Evolutionary conservation across 2,888 invertebrate genomes (phyloP), one percentile per base, ranked within the genome.

Genomic region (Dolichomitus sp.): DNA sequence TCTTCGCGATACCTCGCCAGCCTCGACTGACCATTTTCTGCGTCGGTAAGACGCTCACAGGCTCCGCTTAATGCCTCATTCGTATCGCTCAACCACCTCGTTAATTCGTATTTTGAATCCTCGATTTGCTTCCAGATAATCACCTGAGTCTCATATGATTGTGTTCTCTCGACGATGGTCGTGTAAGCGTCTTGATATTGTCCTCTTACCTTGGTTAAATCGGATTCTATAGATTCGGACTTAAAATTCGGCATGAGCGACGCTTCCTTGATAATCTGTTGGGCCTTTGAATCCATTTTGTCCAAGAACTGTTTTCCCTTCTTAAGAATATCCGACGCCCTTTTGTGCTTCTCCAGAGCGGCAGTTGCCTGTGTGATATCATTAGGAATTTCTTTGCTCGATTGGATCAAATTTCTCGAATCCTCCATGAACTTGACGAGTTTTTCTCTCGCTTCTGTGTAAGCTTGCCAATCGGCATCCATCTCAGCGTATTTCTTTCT

Each of bases 41-140:
- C 96, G 94, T 98, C 98, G 80, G 97, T 95, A 27, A 96, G 95
- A 91, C 97, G 97, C 83, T 97, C 96, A 70, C 96, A 95, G 33
- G 97, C 97, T 87, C 96, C 96, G 61, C 96, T 96, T 4, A 99
- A 94, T 45, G 96, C 96, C 87, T 97, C 96, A 78, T 97, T 97
- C 27, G 97, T 98, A 91, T 97, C 97, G 80, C 96, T 96, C 6
- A 98, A 92, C 99, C 99, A 99, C 27, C 96, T 95, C 0, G 97
- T 94, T 3, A 99, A 94, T 91, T 98, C 98, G 84, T 97, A 97
- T 91, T 97, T 98, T 0, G 97, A 96, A 80, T 97, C 97, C 87
- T 98, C 97, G 45, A 99, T 97, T 92, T 98, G 98, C 89, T 98
- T 97, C 98, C 98, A 99, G 72, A 98, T 97, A n/a, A 97, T 96